Evolutionary conservation across 2,113 vertebrate species (phyloP).

Genomic region (Tragelaphus scriptus): DNA sequence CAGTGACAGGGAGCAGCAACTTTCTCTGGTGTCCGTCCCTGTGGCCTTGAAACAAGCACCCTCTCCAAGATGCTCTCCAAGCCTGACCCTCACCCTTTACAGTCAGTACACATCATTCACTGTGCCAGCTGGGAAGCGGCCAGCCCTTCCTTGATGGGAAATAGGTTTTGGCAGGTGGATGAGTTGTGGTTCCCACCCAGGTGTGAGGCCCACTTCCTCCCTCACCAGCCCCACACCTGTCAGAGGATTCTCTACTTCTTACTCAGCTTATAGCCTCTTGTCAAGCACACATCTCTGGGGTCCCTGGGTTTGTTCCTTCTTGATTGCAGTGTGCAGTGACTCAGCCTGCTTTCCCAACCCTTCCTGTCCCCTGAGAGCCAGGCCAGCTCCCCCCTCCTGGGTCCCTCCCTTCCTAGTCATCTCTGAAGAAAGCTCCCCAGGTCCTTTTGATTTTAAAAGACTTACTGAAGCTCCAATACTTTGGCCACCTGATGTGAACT

Average conservation of each 20-base stretch:
- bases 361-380: neutral
- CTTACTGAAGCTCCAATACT: neutral
- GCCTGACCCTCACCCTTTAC: neutral
- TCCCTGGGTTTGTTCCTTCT: neutral
- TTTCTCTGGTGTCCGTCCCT: neutral
- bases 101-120: neutral
- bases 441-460: neutral
- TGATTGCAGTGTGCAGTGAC: neutral
- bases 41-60: neutral
- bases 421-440: neutral
- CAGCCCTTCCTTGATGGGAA: neutral
- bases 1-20: neutral
- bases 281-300: neutral
- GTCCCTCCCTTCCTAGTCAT: neutral
- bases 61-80: neutral
- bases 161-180: neutral
- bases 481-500: neutral
- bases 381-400: rapidly evolving
- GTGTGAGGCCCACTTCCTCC: neutral
- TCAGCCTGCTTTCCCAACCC: neutral
- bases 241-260: neutral
- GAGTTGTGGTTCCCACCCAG: neutral
- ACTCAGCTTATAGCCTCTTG: neutral
- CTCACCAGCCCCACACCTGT: neutral
- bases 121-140: neutral